Evolutionary conservation across 1,140 invertebrate species (phyloP).

Genomic region (Drosophila subpulchrella): DNA sequence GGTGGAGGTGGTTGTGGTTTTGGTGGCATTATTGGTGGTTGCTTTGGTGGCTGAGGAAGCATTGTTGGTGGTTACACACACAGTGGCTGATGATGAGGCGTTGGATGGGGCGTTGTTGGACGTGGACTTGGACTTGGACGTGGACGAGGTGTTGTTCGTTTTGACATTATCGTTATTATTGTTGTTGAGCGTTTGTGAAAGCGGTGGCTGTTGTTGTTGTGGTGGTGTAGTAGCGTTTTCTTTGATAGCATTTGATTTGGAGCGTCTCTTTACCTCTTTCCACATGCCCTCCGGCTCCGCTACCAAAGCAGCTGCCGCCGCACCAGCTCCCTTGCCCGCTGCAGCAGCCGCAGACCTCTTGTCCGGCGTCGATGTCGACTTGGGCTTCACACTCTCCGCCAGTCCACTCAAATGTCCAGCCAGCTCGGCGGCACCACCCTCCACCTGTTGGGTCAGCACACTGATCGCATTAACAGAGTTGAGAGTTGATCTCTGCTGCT

Average conservation of each 20-base stretch:
- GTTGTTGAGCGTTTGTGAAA: slow-evolving; percentile 78
- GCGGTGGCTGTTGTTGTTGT: slow-evolving; percentile 73
- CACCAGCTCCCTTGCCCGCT: slow-evolving; percentile 45
- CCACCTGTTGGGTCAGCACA: slow-evolving; percentile 84
- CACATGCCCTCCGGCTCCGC: slow-evolving; percentile 81
- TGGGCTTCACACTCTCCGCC: slow-evolving; percentile 79
- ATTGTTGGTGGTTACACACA: slow-evolving; percentile 51
- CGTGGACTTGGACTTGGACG: slow-evolving; percentile 50
- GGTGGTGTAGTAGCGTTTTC: slow-evolving; percentile 81
- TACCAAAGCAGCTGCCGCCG: slow-evolving; percentile 69
- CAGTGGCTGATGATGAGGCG: slow-evolving; percentile 58
- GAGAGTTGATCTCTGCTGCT: slow-evolving; percentile 31
- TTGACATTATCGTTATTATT: slow-evolving; percentile 65
- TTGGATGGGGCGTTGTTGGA: slow-evolving; percentile 62
- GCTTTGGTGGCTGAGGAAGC: slow-evolving; percentile 44
- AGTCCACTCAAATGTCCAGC: slow-evolving; percentile 80
- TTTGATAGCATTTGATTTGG: slow-evolving; percentile 85
- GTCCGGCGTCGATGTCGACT: slow-evolving; percentile 66
- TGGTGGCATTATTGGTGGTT: slow-evolving; percentile 46
- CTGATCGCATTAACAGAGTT: slow-evolving; percentile 74
- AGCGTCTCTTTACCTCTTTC: slow-evolving; percentile 86
- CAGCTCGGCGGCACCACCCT: slow-evolving; percentile 74
- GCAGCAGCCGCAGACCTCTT: slow-evolving; percentile 44
- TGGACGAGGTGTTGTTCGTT: slow-evolving; percentile 60
- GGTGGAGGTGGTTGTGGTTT: slow-evolving; percentile 32